Conservation (phyloP, 2,113 vertebrate genomes). For the Mandrillus leucophaeus region DNA sequence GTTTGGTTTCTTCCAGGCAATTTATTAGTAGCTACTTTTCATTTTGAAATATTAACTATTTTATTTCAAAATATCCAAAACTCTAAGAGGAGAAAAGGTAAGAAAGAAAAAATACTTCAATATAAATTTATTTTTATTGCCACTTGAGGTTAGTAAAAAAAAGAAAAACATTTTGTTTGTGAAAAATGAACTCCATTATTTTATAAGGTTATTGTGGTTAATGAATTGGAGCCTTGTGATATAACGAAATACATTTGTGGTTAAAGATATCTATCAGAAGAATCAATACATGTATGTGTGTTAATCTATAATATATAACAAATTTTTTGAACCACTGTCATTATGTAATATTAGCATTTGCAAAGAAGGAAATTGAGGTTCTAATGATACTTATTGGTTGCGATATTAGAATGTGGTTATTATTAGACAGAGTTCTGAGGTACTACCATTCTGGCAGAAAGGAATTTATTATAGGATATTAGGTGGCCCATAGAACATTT, state of each 20-base stretch:
- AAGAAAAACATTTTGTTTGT: not conserved
- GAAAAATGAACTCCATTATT: not conserved
- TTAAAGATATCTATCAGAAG: constrained; percentile 39
- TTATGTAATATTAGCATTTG: not conserved
- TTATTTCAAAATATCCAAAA: constrained; percentile 27
- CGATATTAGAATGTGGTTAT: not conserved
- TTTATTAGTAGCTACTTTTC: constrained; percentile 8
- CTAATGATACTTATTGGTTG: not conserved
- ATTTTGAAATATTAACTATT: constrained; percentile 59
- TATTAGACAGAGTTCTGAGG: not conserved
- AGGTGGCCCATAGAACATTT: not conserved
- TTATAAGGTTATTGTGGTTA: not conserved
- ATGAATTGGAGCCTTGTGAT: not conserved
- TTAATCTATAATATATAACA: not conserved
- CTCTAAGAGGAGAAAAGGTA: not conserved
- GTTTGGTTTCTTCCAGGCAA: constrained; percentile 16
- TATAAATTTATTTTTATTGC: not conserved
- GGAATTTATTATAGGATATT: not conserved
- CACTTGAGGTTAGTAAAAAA: not conserved
- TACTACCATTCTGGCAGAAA: not conserved
- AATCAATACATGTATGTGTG: not conserved
- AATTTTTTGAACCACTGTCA: not conserved
- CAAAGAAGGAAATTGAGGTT: not conserved
- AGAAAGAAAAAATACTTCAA: not conserved
- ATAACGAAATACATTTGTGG: not conserved